Evolutionary conservation across 2,888 invertebrate genomes (phyloP).

Genomic region (Lymantria monacha): DNA sequence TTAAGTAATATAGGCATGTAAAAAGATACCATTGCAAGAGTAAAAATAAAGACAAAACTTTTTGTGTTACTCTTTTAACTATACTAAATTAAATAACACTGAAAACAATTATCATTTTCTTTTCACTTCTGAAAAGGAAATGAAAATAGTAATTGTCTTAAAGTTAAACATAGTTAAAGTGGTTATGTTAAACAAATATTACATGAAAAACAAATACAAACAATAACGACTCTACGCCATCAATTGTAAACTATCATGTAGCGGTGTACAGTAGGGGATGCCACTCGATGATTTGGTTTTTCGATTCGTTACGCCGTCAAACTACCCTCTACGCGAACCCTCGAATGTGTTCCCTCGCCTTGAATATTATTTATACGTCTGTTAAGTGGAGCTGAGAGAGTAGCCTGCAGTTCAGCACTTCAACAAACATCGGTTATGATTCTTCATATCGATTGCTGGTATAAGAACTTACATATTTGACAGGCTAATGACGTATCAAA

Average conservation of each 20-base stretch:
- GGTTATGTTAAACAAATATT: no score
- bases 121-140: no score
- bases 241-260: conserved; percentile 75
- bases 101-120: no score
- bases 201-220: conserved; percentile 2
- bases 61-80: no score
- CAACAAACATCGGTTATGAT: conserved; percentile 78
- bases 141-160: neutral
- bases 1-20: no score
- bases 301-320: conserved; percentile 83
- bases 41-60: no score
- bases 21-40: no score
- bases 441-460: conserved; percentile 62
- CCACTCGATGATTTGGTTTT: conserved; percentile 83
- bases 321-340: conserved; percentile 78
- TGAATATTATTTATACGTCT: conserved; percentile 83
- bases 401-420: conserved; percentile 77
- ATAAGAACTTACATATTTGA: conserved; percentile 27
- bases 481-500: conserved; percentile 1
- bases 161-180: neutral
- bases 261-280: conserved; percentile 77
- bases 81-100: no score
- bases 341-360: conserved; percentile 79
- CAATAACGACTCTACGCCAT: conserved; percentile 46
- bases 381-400: conserved; percentile 81